A percentile compares a stretch with the other conserved stretches of the same genome.
phyloP scores from a whole-genome alignment of 1,140 invertebrate genomes.

The Chionoecetes opilio region DNA sequence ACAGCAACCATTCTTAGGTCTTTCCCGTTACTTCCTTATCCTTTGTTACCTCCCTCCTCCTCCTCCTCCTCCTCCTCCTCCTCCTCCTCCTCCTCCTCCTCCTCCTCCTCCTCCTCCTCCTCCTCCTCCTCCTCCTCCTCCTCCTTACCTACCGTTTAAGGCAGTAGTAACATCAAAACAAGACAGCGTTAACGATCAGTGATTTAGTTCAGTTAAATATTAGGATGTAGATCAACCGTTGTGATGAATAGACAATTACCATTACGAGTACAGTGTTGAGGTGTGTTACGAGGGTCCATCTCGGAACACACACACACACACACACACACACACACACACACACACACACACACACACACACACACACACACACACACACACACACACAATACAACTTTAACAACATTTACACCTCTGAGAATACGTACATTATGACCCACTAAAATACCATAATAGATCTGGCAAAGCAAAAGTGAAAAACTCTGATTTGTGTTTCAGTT shows the following conservation, averaged over 20 bases:
- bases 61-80: no score
- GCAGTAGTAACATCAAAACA: not conserved
- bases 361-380: constrained; percentile 49
- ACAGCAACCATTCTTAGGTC: no score
- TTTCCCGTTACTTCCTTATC: not conserved
- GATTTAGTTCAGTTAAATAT: constrained; percentile 21
- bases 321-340: not conserved
- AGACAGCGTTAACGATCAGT: constrained; percentile 17
- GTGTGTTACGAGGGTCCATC: not conserved
- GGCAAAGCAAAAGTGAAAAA: no score
- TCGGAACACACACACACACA: not conserved
- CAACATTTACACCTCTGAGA: not conserved
- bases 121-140: not conserved
- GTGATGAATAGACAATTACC: constrained; percentile 20
- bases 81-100: not conserved
- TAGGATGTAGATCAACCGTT: not conserved
- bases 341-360: constrained; percentile 2
- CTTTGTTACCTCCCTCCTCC: not conserved
- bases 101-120: not conserved
- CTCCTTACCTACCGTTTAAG: not conserved
- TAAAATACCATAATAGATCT: no score
- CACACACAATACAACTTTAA: not conserved
- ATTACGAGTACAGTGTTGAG: not conserved
- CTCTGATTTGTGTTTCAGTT: no score
- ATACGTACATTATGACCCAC: no score